These are phyloP conservation scores for Chloroceryle inda DNA, from an alignment of 2,797 vertebrate genomes.

Conservation along the genomic window DNA sequence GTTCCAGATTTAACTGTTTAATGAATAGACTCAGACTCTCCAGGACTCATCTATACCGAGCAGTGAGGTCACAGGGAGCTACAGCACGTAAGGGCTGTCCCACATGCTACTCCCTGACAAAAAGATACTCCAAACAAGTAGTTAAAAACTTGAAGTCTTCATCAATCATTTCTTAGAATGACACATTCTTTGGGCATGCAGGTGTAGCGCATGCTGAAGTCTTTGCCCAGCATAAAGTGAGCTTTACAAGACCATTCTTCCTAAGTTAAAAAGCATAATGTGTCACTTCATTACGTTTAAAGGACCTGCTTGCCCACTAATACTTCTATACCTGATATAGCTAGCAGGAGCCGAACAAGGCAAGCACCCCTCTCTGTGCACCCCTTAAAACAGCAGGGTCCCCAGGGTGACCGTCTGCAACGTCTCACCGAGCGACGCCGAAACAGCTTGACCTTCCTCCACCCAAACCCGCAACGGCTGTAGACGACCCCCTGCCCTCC, in stretches of 20 bases:
- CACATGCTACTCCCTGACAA: accelerated
- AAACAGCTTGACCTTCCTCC: neutral
- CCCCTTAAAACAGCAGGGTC: accelerated
- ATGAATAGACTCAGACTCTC: neutral
- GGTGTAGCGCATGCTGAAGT: accelerated
- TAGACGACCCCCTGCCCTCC: accelerated
- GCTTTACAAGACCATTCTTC: neutral
- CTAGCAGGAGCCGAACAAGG: neutral
- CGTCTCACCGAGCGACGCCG: accelerated
- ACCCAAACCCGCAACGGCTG: accelerated
- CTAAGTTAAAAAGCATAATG: neutral
- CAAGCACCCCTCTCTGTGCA: accelerated
- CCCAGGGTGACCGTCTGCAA: accelerated
- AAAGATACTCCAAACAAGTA: neutral
- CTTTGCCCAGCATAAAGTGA: accelerated
- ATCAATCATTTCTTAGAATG: no score
- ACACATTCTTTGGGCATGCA: neutral
- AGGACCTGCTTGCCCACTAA: no score
- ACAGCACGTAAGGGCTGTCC: accelerated
- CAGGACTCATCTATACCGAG: accelerated
- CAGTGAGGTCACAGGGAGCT: accelerated
- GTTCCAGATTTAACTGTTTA: neutral
- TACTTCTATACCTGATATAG: accelerated
- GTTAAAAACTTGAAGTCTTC: accelerated
- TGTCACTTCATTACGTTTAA: accelerated